A percentile compares a stretch with the other conserved stretches of the same genome.
phyloP scores from a whole-genome alignment of 2,113 vertebrate species.

The Plecotus auritus region DNA sequence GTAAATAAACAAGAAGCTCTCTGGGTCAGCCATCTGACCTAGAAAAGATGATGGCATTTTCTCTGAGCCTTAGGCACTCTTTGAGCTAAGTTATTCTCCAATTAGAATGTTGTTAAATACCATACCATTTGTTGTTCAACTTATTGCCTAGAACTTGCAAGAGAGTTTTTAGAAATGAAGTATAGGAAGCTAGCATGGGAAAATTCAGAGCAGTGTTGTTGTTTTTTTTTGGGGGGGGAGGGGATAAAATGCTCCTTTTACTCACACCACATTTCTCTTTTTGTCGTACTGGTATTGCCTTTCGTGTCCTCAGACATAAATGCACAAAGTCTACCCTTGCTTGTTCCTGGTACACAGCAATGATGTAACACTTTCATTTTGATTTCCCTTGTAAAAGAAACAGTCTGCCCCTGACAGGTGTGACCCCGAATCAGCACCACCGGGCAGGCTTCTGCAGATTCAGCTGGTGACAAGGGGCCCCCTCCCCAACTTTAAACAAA shows the following conservation, averaged over 20 bases:
- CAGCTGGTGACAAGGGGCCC: neutral
- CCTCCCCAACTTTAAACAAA: slow-evolving; percentile 58
- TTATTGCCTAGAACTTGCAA: slow-evolving; percentile 7
- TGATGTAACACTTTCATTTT: slow-evolving; percentile 12
- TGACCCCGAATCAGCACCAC: neutral
- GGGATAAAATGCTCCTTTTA: neutral
- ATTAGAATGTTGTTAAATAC: neutral
- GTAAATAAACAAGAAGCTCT: slow-evolving; percentile 36
- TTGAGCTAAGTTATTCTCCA: neutral
- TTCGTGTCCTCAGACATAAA: neutral
- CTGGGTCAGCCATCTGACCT: slow-evolving; percentile 44
- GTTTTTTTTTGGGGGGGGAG: too few species aligned
- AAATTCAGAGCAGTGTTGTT: neutral
- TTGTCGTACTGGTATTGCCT: neutral
- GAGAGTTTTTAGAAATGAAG: neutral
- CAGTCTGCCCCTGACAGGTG: slow-evolving; percentile 2
- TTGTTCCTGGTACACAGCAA: neutral
- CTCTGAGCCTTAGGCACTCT: neutral
- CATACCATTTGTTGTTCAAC: neutral
- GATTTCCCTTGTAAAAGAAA: neutral
- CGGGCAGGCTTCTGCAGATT: neutral
- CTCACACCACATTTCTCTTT: neutral
- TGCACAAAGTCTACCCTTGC: neutral
- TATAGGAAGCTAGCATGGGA: neutral
- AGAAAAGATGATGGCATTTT: slow-evolving; percentile 39